Evolutionary conservation across 2,888 invertebrate species (phyloP).

Genomic region (Gibbula magus): DNA sequence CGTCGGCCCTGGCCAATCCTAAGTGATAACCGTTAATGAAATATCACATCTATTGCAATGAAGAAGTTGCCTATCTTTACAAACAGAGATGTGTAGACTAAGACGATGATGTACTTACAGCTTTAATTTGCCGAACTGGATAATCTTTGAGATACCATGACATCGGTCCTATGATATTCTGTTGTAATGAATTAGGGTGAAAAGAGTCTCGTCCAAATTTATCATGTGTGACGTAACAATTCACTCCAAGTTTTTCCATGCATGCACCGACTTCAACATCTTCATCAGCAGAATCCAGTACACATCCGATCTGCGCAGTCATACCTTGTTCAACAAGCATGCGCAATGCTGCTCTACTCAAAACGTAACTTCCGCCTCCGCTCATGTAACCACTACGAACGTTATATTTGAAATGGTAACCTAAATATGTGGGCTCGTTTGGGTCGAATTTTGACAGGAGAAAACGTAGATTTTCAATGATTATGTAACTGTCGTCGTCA

Average conservation of each 20-base stretch:
- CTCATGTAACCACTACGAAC: conserved; percentile 75
- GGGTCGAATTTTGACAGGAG: conserved; percentile 86
- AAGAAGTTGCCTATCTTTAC: too few relatives aligned
- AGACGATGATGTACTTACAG: conserved; percentile 35
- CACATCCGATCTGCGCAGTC: conserved; percentile 81
- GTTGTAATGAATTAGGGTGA: conserved; percentile 87
- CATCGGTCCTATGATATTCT: conserved; percentile 45
- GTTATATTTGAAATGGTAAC: conserved; percentile 63
- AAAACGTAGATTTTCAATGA: conserved; percentile 94
- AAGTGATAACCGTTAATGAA: too few relatives aligned
- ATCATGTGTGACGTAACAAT: conserved; percentile 91
- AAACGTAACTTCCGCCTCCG: conserved; percentile 82
- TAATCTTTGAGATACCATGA: conserved; percentile 47
- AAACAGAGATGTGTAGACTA: too few relatives aligned
- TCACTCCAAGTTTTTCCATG: conserved; percentile 88
- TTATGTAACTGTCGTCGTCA: conserved; percentile 97
- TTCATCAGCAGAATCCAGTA: conserved; percentile 83
- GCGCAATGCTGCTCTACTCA: conserved; percentile 86
- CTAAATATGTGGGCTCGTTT: conserved; percentile 87
- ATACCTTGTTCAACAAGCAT: conserved; percentile 85
- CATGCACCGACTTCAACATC: conserved; percentile 95
- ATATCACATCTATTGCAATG: too few relatives aligned
- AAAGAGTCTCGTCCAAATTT: conserved; percentile 89
- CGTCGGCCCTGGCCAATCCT: too few relatives aligned
- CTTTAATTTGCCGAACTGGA: conserved; percentile 37